A percentile compares a stretch with the other conserved stretches of the same genome.
Conservation (phyloP, 2,888 invertebrate species). For the Artemia sinica region DNA sequence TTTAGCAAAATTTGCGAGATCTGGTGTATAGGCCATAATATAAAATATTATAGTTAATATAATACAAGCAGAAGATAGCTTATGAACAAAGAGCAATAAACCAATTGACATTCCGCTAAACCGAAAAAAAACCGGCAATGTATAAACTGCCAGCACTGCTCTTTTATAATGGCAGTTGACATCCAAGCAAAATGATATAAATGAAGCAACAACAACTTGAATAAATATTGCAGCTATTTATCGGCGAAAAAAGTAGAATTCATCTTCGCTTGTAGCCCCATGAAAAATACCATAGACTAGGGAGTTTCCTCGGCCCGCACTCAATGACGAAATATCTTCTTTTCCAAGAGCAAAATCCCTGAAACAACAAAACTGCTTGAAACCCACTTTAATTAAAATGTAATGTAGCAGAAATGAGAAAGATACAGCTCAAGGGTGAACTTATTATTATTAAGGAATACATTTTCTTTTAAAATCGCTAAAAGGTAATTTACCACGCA, state of each 20-base stretch:
- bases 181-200: conserved; percentile 27
- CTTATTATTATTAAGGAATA: too few species aligned
- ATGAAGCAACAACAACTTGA: conserved; percentile 31
- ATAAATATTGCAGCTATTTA: conserved; percentile 30
- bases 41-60: conserved; percentile 33
- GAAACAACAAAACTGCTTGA: not conserved
- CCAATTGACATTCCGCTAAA: conserved; percentile 33
- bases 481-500: too few species aligned
- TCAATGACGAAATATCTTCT: conserved; percentile 8
- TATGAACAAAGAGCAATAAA: conserved; percentile 33
- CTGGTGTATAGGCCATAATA: conserved; percentile 32
- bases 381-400: too few species aligned
- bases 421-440: too few species aligned
- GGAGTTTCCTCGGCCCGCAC: not conserved
- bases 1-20: conserved; percentile 30
- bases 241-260: conserved; percentile 28
- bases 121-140: conserved; percentile 35
- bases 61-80: conserved; percentile 33
- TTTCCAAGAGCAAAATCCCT: conserved; percentile 15
- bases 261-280: conserved; percentile 24
- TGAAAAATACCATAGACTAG: not conserved
- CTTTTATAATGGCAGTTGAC: conserved; percentile 25
- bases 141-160: conserved; percentile 34
- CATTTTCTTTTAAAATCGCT: too few species aligned
- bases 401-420: not conserved